Base-by-base conservation (phyloP, 2,888 invertebrate genomes). In the Geophilus truncorum region DNA sequence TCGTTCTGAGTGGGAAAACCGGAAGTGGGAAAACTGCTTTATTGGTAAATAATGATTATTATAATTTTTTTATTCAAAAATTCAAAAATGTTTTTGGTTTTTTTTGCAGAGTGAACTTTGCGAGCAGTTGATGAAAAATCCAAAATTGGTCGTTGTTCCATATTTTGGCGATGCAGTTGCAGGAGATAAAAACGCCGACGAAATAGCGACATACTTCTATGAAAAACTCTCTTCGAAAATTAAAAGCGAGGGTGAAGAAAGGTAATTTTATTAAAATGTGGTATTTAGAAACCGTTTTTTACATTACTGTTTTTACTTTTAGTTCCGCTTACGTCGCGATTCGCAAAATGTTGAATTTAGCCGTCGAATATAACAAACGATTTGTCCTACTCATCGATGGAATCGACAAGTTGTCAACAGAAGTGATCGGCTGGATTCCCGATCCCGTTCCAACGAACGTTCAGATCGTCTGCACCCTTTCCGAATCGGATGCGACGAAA, bases 11-110 rank as follows among this genome's bases (percentile, higher is more conserved):
- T 75, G 88, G 88, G 36, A 86, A 86, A 82, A 82, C 86, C 15
- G 87, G 88, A 6, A 84, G 84, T 80, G 88, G 88, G 45, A 88
- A 88, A 82, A 85, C 87, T 9, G 83, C 87, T 40, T 82, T 87
- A 21, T 81, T 87, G 85, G 87, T 87, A 81, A 77, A 34, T 80
- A 2, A n/a, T 36, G 21, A 70, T 78, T 78, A 76, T 40, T 12
- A 7, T 18, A 23, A 30, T 30, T 30, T 5, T 80, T n/a, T n/a
- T n/a, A n/a, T n/a, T n/a, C n/a, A 70, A 12, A 78, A 45, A 1
- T 77, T 18, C 10, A 23, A 0, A 7, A 36, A 12, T 12, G 21
- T 7, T 21, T 9, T 23, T 18, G 7, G 21, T 57, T 21, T 57
- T 23, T 40, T 45, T 12, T 51, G 2, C 21, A 32, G 77, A 36